phyloP scores from a whole-genome alignment of 2,797 vertebrate genomes.

The Aplochiton taeniatus region DNA sequence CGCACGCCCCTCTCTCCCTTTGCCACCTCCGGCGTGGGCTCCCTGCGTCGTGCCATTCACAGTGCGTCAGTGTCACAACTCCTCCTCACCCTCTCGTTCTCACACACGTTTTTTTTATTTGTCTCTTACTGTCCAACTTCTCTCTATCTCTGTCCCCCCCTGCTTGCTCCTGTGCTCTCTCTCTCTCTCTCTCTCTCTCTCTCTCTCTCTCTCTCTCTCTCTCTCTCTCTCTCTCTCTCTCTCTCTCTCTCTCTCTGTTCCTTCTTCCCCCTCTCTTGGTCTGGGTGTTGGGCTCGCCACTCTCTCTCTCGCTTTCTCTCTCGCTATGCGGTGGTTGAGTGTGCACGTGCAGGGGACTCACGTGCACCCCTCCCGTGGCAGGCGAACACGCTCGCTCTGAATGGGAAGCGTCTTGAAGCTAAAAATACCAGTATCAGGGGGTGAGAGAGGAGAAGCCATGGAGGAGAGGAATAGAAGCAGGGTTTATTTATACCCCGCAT shows the following conservation, averaged over 20 bases:
- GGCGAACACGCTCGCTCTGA: constrained; percentile 46
- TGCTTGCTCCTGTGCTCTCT: not conserved
- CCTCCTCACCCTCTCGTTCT: too few species aligned
- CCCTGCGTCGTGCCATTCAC: too few species aligned
- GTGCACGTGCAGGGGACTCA: constrained; percentile 60
- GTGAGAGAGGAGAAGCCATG: constrained; percentile 40
- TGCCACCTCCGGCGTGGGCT: too few species aligned
- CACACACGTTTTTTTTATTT: not conserved
- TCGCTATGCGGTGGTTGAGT: not conserved
- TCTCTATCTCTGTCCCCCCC: not conserved
- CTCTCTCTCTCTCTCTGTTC: not conserved
- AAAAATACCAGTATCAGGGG: constrained; percentile 59
- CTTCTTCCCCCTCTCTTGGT: not conserved
- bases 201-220: not conserved
- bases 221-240: not conserved
- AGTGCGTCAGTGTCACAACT: too few species aligned
- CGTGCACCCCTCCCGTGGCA: constrained; percentile 52
- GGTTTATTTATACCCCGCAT: constrained; percentile 59
- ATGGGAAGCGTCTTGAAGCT: constrained; percentile 56
- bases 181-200: too few species aligned
- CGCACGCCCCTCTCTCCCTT: too few species aligned
- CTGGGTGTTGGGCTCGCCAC: not conserved
- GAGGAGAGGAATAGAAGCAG: constrained; percentile 61
- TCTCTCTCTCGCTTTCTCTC: too few species aligned
- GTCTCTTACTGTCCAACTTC: not conserved